phyloP scores from a whole-genome alignment of 2,888 invertebrate genomes.

The Cephalotes varians region DNA sequence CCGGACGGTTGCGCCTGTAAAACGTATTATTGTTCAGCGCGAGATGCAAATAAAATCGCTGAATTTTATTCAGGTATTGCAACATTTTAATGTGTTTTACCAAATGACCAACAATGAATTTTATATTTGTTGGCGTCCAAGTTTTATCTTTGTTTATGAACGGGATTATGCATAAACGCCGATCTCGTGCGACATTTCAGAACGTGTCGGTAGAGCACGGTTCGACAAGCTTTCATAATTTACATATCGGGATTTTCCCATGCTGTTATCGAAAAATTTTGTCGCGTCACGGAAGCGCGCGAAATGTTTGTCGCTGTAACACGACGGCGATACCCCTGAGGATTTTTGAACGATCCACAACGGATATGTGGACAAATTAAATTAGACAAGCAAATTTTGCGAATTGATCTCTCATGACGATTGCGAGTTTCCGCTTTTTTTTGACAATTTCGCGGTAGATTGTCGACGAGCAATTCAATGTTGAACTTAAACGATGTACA shows the following conservation, averaged over 20 bases:
- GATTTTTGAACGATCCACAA: not conserved
- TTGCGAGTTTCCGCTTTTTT: not conserved
- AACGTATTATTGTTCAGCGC: not conserved
- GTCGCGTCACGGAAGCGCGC: constrained; percentile 3
- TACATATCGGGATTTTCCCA: constrained; percentile 12
- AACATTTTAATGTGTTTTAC: not conserved
- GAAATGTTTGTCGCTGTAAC: constrained; percentile 41
- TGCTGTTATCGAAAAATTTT: constrained; percentile 31
- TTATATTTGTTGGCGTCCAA: not conserved
- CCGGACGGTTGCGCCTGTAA: not conserved
- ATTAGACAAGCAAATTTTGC: constrained; percentile 63
- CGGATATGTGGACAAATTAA: constrained; percentile 52
- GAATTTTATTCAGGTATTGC: not conserved
- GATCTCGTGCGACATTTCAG: not conserved
- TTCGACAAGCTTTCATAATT: constrained; percentile 12
- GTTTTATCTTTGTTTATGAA: constrained; percentile 14
- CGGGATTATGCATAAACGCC: not conserved
- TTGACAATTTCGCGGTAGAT: not conserved
- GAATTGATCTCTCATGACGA: constrained; percentile 39
- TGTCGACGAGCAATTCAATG: not conserved
- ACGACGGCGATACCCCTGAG: constrained; percentile 10
- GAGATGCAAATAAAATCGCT: constrained; percentile 21
- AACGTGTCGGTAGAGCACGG: not conserved
- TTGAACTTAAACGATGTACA: not conserved
- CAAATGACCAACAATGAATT: not conserved